Evolutionary conservation across 1,140 invertebrate genomes (phyloP), one percentile per base, ranked within the genome.

Genomic region (Drosophila trapezifrons): DNA sequence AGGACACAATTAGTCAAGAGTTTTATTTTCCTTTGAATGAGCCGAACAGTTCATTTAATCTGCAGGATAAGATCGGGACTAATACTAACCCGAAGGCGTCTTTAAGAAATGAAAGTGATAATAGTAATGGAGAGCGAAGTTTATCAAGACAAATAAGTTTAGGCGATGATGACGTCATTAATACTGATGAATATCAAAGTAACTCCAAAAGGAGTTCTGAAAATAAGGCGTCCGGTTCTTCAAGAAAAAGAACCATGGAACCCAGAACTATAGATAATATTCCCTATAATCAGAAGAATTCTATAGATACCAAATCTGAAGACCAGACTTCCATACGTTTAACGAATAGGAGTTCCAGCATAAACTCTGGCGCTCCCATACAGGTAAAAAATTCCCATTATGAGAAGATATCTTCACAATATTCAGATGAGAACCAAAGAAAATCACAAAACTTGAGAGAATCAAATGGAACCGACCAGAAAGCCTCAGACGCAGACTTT

Each of bases 1-100:
- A 25, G 13, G 10, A 25, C n/a, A n/a, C 8, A 51, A 18, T 15
- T 9, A 3, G 15, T 0, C 17, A 52, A 20, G 17, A 52, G 35
- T 35, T 15, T 52, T 52, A 52, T 52, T 52, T 52, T 52, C 29
- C 49, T 15, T 20, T 52, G 7, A n/a, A 52, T 2, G 9, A 22
- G 2, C 2, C 17, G 1, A 13, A 13, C 10, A 51, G 6, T 18
- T 8, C 47, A 8, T 4, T 27, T 15, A 20, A 15, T 35, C 7
- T 32, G 18, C n/a, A 51, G 13, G 3, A 29, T 5, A 49, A 13
- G 2, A 18, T 2, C 2, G 8, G 9, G 10, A 10, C 12, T 12
- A 12, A 32, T 3, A 3, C 9, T 12, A 0, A 4, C 8, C 2
- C 0, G 9, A 5, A 29, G 8, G 27, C 27, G 27, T 29, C 27